These are phyloP conservation scores for Calidris pugnax DNA, from an alignment of 2,113 vertebrate genomes.

Conservation along the genomic window DNA sequence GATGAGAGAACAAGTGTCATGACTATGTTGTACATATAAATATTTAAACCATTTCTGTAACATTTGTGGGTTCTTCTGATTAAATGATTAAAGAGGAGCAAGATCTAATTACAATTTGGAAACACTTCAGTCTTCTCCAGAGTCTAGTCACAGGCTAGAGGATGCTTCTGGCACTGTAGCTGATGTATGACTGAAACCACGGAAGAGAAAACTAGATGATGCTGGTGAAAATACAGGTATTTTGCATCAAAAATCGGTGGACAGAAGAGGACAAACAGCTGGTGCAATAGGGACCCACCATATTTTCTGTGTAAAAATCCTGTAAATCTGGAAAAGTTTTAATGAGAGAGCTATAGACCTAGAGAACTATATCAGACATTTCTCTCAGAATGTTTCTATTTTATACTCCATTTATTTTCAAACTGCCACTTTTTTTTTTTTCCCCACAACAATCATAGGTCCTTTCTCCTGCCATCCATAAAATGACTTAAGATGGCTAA, in stretches of 20 bases:
- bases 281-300: rapidly evolving
- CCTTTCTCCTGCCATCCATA: background rate
- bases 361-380: background rate
- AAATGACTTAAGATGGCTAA: background rate
- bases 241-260: background rate
- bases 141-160: background rate
- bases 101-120: background rate
- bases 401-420: background rate
- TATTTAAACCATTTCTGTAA: background rate
- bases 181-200: background rate
- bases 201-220: background rate
- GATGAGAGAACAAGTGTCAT: background rate
- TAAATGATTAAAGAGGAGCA: background rate
- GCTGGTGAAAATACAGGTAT: background rate
- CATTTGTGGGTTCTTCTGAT: background rate
- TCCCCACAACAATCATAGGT: background rate
- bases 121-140: background rate
- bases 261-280: background rate
- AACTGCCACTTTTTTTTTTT: background rate
- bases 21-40: background rate
- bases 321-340: background rate
- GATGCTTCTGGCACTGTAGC: background rate
- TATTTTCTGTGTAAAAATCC: background rate
- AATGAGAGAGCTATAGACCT: background rate
- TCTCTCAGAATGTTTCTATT: background rate